Percentiles rank a stretch among this genome's conserved stretches.
Evolutionary conservation across 2,888 invertebrate genomes (phyloP).

Genomic region (Cataglyphis albicans): DNA sequence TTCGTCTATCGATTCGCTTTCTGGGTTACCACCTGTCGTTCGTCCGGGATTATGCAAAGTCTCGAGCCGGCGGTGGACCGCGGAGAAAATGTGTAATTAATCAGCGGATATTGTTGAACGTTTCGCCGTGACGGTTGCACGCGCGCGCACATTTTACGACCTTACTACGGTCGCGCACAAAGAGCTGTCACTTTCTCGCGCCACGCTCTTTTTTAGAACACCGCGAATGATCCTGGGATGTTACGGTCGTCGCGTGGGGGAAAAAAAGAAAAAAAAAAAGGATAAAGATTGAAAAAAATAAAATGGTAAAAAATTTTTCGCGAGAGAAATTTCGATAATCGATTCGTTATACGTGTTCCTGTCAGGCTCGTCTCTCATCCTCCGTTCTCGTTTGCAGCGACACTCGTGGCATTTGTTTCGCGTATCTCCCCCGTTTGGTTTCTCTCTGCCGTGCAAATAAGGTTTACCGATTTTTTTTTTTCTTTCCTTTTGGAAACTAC

Average conservation of each 20-base stretch:
- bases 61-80: conserved; percentile 41
- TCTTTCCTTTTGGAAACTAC: conserved; percentile 21
- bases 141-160: conserved; percentile 42
- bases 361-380: neutral
- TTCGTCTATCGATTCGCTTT: conserved; percentile 52
- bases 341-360: neutral
- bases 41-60: conserved; percentile 57
- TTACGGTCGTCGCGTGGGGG: conserved; percentile 28
- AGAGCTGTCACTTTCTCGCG: conserved; percentile 65
- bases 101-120: conserved; percentile 52
- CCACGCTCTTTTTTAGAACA: conserved; percentile 42
- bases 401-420: conserved; percentile 40
- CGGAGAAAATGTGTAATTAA: conserved; percentile 64
- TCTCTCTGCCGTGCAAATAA: conserved; percentile 46
- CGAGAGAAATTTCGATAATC: neutral
- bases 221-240: conserved; percentile 35
- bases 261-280: neutral
- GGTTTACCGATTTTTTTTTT: neutral
- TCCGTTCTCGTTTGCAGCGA: conserved; percentile 30
- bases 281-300: neutral
- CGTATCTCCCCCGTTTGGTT: conserved; percentile 1
- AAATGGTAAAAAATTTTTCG: neutral
- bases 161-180: conserved; percentile 41
- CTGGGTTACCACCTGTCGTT: conserved; percentile 63
- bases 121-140: conserved; percentile 35